These are phyloP conservation scores for Cactoblastis cactorum DNA, from an alignment of 2,888 invertebrate genomes.

Conservation along the genomic window DNA sequence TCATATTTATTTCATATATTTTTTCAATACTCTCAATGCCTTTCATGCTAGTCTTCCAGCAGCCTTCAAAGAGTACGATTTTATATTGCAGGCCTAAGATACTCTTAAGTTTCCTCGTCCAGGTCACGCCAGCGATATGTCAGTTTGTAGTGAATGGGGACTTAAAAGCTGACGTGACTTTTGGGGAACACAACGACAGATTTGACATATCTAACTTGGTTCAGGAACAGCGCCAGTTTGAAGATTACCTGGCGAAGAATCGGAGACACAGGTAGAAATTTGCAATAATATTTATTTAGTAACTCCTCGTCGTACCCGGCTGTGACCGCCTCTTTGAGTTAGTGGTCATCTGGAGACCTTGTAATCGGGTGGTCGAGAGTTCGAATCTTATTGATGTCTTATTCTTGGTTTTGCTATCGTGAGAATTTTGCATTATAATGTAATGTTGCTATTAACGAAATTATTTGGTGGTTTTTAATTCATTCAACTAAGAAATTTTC, in stretches of 20 bases:
- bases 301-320: background rate
- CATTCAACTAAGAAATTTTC: too few species aligned
- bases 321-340: too few species aligned
- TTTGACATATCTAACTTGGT: conserved; percentile 46
- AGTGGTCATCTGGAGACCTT: too few species aligned
- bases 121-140: conserved; percentile 21
- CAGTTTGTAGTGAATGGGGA: conserved; percentile 30
- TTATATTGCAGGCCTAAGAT: conserved; percentile 14
- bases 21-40: too few species aligned
- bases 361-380: too few species aligned
- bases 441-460: too few species aligned
- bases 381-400: too few species aligned
- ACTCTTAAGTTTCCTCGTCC: conserved; percentile 18
- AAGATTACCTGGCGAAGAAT: conserved; percentile 21
- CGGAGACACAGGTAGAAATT: conserved; percentile 16
- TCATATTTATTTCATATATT: too few species aligned
- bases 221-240: conserved; percentile 29
- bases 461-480: too few species aligned
- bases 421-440: too few species aligned
- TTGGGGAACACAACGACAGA: conserved; percentile 47
- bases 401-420: too few species aligned
- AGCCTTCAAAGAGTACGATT: conserved; percentile 9
- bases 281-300: too few species aligned
- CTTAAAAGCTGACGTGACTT: conserved; percentile 48
- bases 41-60: background rate